Evolutionary conservation across 92 coral and sea anemone species (phyloP).

Genomic region (Plumapathes pennacea): DNA sequence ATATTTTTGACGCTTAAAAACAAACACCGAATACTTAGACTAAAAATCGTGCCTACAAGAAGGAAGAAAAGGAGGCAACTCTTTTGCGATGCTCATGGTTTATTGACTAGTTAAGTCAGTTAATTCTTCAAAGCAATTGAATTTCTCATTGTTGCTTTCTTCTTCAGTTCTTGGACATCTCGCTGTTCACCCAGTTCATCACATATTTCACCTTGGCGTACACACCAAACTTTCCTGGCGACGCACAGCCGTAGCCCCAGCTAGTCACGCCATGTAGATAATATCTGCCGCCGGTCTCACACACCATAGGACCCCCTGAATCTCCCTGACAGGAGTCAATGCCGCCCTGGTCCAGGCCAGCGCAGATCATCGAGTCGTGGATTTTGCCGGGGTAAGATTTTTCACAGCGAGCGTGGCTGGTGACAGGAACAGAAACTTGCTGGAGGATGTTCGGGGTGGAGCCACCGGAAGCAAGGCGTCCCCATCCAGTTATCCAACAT

Average conservation of each 20-base stretch:
- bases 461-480: conserved; percentile 42
- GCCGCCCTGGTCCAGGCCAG: conserved; percentile 59
- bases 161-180: conserved; percentile 4
- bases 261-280: conserved; percentile 62
- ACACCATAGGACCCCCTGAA: conserved; percentile 37
- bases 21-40: no score
- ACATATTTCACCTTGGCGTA: conserved; percentile 57
- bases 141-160: no score
- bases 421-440: conserved; percentile 50
- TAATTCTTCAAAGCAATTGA: no score
- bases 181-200: conserved; percentile 5
- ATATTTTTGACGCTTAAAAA: no score
- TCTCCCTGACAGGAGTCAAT: conserved; percentile 67
- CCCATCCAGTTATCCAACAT: conserved; percentile 65
- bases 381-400: conserved; percentile 20
- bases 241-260: conserved; percentile 71
- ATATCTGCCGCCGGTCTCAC: conserved; percentile 47
- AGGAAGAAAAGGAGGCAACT: no score
- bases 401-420: conserved; percentile 22
- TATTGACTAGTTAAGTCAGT: no score
- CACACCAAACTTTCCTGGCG: conserved; percentile 63
- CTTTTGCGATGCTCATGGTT: no score
- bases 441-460: conserved; percentile 26
- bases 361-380: conserved; percentile 54
- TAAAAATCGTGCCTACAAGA: no score